Evolutionary conservation across 2,888 invertebrate genomes (phyloP).

Genomic region (Pseudoips prasinana): DNA sequence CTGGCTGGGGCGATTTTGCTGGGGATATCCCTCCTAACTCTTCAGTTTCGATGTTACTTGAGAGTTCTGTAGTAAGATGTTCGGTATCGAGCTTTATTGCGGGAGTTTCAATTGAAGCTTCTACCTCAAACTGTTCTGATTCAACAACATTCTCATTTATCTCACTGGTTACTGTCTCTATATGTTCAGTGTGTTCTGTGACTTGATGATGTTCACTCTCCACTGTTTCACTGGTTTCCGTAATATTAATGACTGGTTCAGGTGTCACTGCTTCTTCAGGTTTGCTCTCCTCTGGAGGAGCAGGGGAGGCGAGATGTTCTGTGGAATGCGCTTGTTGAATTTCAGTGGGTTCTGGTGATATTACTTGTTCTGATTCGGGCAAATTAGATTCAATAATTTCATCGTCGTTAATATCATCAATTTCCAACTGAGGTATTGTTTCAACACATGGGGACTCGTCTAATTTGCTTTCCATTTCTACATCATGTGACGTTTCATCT

Average conservation of each 20-base stretch:
- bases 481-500: constrained; percentile 62
- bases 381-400: constrained; percentile 21
- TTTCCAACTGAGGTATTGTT: constrained; percentile 21
- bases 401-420: constrained; percentile 20
- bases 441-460: constrained; percentile 52
- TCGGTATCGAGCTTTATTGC: constrained; percentile 31
- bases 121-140: constrained; percentile 10
- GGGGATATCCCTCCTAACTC: constrained; percentile 20
- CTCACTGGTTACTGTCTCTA: not conserved
- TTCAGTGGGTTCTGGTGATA: constrained; percentile 24
- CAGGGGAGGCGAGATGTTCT: constrained; percentile 27
- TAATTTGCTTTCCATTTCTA: constrained; percentile 59
- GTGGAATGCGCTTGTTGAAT: constrained; percentile 23
- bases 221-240: constrained; percentile 32
- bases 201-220: constrained; percentile 38
- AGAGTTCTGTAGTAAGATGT: constrained; percentile 14
- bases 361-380: constrained; percentile 21
- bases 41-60: constrained; percentile 12
- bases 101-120: constrained; percentile 18
- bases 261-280: constrained; percentile 33
- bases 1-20: constrained; percentile 29
- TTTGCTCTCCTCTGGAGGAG: constrained; percentile 26
- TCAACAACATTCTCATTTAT: not conserved
- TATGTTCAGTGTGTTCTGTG: not conserved
- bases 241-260: constrained; percentile 22